Base-by-base conservation (phyloP, 64 coral and sea anemone genomes). In the Porites lutea region DNA sequence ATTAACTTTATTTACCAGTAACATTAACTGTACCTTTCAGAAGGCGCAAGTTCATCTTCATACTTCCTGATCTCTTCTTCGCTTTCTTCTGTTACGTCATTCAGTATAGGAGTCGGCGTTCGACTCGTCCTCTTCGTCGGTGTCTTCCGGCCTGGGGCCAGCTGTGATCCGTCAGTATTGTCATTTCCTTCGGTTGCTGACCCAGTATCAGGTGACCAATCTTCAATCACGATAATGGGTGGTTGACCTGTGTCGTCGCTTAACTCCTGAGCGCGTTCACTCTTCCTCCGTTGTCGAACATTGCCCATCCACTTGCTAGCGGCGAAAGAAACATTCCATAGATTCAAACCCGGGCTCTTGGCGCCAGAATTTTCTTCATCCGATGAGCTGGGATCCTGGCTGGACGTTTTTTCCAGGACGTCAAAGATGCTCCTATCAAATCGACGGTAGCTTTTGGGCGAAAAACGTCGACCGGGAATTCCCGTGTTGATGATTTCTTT, bases 401-500 rank as follows among this genome's bases (percentile, higher is more conserved):
- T 84, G 47, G 81, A 47, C 4, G 52, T 3, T 8, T 70, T 37
- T 52, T 94, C 92, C 7, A 97, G 16, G 21, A 97, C 22, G 11
- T 89, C 71, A 85, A 97, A 97, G 68, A 97, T 90, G 37, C 95
- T 97, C 11, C 23, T 71, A 21, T 89, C 92, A 65, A 97, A 97
- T 46, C 95, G 74, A 47, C 89, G 89, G 53, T 91, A 97, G n/a
- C 69, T 88, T 6, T 89, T 79, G 4, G 92, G 92, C 19, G 88
- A 74, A 4, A 75, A 77, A 5, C 83, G 83, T 7, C 80, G 88
- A 6, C 88, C 87, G 20, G 92, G 92, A 50, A 78, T 87, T 9
- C 95, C 95, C n/a, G 95, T 97, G 77, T 97, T 97, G 16, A 97
- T 97, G 8, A 97, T 84, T 65, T 97, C 95, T 22, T 97, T 97